Base-by-base conservation (phyloP, 2,797 vertebrate genomes). In the Tarsius wallacei region DNA sequence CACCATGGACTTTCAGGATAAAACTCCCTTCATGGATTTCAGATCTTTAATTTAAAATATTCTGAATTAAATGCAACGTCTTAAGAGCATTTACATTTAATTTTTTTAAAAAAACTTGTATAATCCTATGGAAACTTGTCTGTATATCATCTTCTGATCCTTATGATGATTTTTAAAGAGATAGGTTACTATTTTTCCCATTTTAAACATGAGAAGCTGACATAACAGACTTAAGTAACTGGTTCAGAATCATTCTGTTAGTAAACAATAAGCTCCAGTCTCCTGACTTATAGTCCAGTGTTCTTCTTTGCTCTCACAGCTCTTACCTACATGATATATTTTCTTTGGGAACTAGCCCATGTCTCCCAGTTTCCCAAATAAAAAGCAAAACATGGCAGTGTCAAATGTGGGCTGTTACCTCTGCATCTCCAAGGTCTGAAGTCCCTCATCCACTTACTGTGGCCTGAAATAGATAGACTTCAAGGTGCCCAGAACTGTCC, bases 41-140 rank as follows among this genome's bases (percentile, higher is more conserved):
- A 87, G 36, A 87, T 33, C 26, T 83, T 84, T 53, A 82, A 83
- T 91, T 87, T 92, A 76, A 93, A 90, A 70, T 63, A 96, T 55
- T 82, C 53, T 90, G 31, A 97, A 86, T 77, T 70, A 55, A 90
- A 73, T 66, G 10, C 10, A 91, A 88, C 47, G 82, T 53, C 57
- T 59, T 33, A 78, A 31, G 31, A n/a, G 21, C 10, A 19, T 77
- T 95, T 90, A 77, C 19, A 83, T 12, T 87, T 91, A n/a, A 77
- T 3, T 42, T 87, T 93, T 16, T 36, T 42, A 42, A 80, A 91
- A 36, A 57, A 80, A 57, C 2, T 33, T 80, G 74, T 59, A 80
- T 33, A 66, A 16, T 74, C 26, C 19, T 47, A 42, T n/a, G 22
- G 28, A 22, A 42, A 71, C 63, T 92, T 70, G 51, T 14, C 55